These are phyloP conservation scores for Uria lomvia DNA, from an alignment of 2,113 vertebrate genomes.

Conservation along the genomic window DNA sequence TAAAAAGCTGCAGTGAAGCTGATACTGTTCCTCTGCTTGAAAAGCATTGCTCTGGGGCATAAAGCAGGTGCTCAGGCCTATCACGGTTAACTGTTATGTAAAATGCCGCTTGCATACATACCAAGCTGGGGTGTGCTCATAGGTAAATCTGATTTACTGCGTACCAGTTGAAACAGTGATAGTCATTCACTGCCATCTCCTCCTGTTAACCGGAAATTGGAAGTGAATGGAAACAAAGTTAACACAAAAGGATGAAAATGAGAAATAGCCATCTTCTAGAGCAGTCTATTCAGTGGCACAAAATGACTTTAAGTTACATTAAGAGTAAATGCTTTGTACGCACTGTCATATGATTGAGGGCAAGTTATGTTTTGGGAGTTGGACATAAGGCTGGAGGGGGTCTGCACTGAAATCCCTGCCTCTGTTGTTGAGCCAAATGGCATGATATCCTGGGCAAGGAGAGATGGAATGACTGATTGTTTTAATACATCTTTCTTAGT, in stretches of 20 bases:
- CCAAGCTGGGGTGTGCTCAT: neutral
- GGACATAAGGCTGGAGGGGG: neutral
- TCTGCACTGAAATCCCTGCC: neutral
- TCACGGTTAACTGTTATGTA: neutral
- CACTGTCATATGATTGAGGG: neutral
- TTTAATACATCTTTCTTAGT: neutral
- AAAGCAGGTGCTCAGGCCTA: conserved; percentile 7
- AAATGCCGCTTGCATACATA: neutral
- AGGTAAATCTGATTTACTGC: neutral
- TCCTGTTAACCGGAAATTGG: neutral
- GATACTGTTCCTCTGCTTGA: neutral
- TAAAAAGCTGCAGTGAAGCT: neutral
- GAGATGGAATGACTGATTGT: neutral
- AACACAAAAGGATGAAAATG: neutral
- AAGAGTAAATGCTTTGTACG: neutral
- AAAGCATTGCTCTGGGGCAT: neutral
- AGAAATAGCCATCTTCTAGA: neutral
- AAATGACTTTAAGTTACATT: neutral
- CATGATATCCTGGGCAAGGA: neutral
- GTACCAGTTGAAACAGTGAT: neutral
- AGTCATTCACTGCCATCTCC: neutral
- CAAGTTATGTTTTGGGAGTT: neutral
- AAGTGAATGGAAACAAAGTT: neutral
- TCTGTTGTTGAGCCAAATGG: neutral
- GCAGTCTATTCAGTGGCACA: neutral